Evolutionary conservation across 1,140 invertebrate genomes (phyloP).

Genomic region (Octopus sinensis): DNA sequence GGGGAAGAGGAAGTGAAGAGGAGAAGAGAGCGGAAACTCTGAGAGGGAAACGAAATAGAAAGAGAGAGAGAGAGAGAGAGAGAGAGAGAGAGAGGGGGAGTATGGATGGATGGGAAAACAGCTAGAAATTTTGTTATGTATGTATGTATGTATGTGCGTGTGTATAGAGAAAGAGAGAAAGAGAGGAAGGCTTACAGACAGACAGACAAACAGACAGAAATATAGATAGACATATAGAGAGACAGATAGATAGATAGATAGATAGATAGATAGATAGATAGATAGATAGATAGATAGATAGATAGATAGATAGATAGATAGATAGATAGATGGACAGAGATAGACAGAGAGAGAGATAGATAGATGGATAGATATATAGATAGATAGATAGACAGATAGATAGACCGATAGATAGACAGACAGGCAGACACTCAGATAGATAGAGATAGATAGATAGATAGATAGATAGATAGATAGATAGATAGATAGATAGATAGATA

Average conservation of each 20-base stretch:
- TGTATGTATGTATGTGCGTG: not conserved
- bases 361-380: not conserved
- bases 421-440: too few species aligned
- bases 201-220: not conserved
- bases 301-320: too few species aligned
- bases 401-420: not conserved
- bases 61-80: not conserved
- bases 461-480: not conserved
- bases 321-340: too few species aligned
- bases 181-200: not conserved
- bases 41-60: not conserved
- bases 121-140: not conserved
- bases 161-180: not conserved
- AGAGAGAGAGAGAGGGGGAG: not conserved
- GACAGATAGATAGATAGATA: not conserved
- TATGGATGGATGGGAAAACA: not conserved
- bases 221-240: not conserved
- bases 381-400: not conserved
- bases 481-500: not conserved
- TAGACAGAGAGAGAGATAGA: too few species aligned
- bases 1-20: not conserved
- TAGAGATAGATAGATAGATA: not conserved
- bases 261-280: not conserved
- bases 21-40: not conserved
- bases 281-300: not conserved